Evolutionary conservation across 2,888 invertebrate genomes (phyloP), one percentile per base, ranked within the genome.

Genomic region (Pristionchus mayeri): DNA sequence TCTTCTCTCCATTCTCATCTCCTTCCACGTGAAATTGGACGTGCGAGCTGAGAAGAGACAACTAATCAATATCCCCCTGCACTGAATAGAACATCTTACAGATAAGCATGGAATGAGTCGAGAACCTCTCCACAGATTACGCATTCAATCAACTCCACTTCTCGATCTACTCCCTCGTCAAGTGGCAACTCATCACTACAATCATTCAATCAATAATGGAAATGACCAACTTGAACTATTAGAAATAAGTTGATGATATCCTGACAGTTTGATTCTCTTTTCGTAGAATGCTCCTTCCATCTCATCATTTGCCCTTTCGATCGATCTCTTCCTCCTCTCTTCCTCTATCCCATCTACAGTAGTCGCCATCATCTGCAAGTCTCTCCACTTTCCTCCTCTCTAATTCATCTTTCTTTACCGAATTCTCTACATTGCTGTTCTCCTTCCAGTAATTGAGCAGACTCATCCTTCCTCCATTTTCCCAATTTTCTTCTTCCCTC

Each of bases 1-100:
- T 63, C 13, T 82, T 63, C 24, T 57, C 80, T 21, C 40, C 80
- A 54, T 80, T 57, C 40, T 80, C 80, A 80, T 57, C 57, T 27
- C 37, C 37, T 57, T 57, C 37, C 16, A 30, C 24, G 24, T 57
- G 57, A 80, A 21, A 7, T 13, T 57, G n/a, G 57, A 80, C 57
- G 44, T 80, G 76, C 2, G 48, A 48, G 27, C 76, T 78, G 48
- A 37, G 2, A 44, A 71, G 16, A 67, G 27, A 2, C 21, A 40
- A 1, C n/a, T n/a, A n/a, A n/a, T n/a, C n/a, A n/a, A n/a, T n/a
- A n/a, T n/a, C n/a, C n/a, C n/a, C n/a, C n/a, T 63, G 63, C 7
- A 63, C 6, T 21, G 2, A n/a, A 24, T n/a, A 16, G 0, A 71
- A 50, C 13, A 50, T 3, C 40, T 80, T 21, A 57, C 80, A 80